Evolutionary conservation across 2,888 invertebrate genomes (phyloP), one percentile per base, ranked within the genome.

Genomic region (Aricia artaxerxes): DNA sequence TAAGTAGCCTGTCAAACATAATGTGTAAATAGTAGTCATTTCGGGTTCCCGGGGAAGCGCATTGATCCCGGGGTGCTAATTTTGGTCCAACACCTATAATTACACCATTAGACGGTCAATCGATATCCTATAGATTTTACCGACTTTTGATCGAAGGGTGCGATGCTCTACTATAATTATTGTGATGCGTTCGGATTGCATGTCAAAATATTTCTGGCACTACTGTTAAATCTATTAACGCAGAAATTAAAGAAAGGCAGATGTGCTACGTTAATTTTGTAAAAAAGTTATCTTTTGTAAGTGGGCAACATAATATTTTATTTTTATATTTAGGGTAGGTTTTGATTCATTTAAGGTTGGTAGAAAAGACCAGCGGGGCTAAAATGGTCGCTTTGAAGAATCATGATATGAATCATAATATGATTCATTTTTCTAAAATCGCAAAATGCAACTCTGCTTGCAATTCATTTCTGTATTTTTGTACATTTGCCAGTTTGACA

Each of bases 21-120:
- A 94, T 94, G 93, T 90, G 90, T 92, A 94, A 94, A 94, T 94
- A 92, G 92, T 90, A 92, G 92, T 89, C 87, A 90, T 88, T 83
- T 82, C 83, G 85, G 85, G 87, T 87, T 87, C 87, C 88, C 87
- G 83, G 87, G 86, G 87, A 87, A 87, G 86, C 87, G 87, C 87
- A 85, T 84, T 83, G 88, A 87, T 85, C 85, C 85, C 84, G 86
- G 91, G 92, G 93, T 92, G 93, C 92, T 91, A 93, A 92, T 92
- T 94, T 93, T 88, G 84, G 85, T 86, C 85, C 89, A 87, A 90
- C 92, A 88, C 92, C 87, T 86, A 86, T 91, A 87, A 93, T 94
- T 94, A 94, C 87, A 87, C 90, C 92, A 94, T 94, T 94, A 94
- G 92, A 91, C 85, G 87, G 85, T 87, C 88, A 90, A 93, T 92